Conservation (phyloP, 2,888 invertebrate genomes). For the Celastrina argiolus region DNA sequence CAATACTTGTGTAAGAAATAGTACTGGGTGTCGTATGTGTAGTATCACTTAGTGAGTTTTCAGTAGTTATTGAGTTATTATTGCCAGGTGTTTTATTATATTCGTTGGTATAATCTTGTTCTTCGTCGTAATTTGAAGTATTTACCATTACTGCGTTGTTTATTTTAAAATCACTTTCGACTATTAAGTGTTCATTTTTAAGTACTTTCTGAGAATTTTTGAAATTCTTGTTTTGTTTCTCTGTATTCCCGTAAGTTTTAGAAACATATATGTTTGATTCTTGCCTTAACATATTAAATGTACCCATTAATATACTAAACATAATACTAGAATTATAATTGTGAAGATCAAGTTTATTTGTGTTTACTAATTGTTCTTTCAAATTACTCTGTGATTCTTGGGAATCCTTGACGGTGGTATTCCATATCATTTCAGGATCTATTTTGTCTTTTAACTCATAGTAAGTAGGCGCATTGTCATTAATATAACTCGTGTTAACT, state of each 20-base stretch:
- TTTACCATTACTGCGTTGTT: not conserved
- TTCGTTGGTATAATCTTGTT: not conserved
- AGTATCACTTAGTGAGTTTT: not conserved
- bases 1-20: not conserved
- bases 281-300: constrained; percentile 24
- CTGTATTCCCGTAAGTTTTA: constrained; percentile 7
- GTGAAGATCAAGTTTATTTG: constrained; percentile 22
- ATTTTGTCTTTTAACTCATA: constrained; percentile 27
- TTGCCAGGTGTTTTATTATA: not conserved
- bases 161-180: not conserved
- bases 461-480: constrained; percentile 31
- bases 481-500: constrained; percentile 26
- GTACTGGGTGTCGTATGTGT: not conserved
- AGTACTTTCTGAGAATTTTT: not conserved
- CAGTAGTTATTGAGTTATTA: not conserved
- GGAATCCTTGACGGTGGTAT: constrained; percentile 48
- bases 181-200: constrained; percentile 1
- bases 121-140: not conserved
- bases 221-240: constrained; percentile 11
- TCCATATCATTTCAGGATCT: constrained; percentile 49
- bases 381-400: constrained; percentile 47
- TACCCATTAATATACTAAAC: constrained; percentile 28
- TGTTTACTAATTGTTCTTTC: constrained; percentile 42
- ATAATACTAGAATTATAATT: constrained; percentile 25
- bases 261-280: constrained; percentile 4